These are phyloP conservation scores for Celastrina argiolus DNA, from an alignment of 2,888 invertebrate species.

Conservation along the genomic window DNA sequence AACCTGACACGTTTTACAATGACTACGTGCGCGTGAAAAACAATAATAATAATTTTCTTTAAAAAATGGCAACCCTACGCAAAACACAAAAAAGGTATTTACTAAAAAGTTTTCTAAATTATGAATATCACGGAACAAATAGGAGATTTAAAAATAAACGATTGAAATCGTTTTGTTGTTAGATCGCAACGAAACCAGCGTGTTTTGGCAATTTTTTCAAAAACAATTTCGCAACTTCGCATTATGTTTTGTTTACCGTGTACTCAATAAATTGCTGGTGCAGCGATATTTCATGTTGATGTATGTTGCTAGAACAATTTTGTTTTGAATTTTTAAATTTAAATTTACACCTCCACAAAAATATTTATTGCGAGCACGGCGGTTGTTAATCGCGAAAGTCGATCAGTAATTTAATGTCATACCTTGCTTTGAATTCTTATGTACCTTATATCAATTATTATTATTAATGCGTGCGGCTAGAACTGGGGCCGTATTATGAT, in stretches of 20 bases:
- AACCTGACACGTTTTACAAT: too few species aligned
- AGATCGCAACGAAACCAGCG: background rate
- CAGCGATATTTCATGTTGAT: slow-evolving; percentile 22
- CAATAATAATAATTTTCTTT: too few species aligned
- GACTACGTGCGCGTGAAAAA: too few species aligned
- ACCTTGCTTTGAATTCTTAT: background rate
- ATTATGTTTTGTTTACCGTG: slow-evolving; percentile 19
- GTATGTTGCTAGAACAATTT: slow-evolving; percentile 21
- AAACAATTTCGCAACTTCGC: slow-evolving; percentile 20
- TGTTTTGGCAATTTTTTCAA: background rate
- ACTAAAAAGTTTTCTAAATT: too few species aligned
- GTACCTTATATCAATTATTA: background rate
- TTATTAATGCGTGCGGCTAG: too few species aligned
- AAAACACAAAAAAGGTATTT: too few species aligned
- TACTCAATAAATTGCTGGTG: slow-evolving; percentile 21
- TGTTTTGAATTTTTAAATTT: slow-evolving; percentile 17
- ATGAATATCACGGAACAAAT: background rate
- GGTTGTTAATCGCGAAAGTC: slow-evolving; percentile 12
- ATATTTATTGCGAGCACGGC: slow-evolving; percentile 4
- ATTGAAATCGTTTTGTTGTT: background rate
- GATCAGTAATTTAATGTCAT: background rate
- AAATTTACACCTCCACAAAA: slow-evolving; percentile 14
- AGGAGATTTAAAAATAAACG: background rate
- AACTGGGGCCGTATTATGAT: too few species aligned
- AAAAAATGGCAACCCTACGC: too few species aligned